phyloP scores from a whole-genome alignment of 2,113 vertebrate genomes.

The Trogon surrucura region DNA sequence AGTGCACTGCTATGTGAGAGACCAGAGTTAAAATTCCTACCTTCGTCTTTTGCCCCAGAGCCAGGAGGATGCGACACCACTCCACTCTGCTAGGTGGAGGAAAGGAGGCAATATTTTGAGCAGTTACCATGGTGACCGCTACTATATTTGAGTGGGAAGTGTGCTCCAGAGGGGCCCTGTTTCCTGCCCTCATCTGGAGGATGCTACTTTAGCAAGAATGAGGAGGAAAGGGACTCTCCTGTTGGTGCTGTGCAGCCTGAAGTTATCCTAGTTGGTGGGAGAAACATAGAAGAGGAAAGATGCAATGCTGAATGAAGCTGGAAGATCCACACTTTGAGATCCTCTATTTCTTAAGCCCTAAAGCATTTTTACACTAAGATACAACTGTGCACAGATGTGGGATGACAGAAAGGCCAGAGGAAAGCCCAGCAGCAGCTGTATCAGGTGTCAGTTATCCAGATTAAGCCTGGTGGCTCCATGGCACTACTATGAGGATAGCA shows the following conservation, averaged over 20 bases:
- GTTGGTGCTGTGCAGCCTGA: conserved; percentile 53
- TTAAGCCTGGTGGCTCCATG: not conserved
- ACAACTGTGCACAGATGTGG: not conserved
- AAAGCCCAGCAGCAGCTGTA: conserved; percentile 38
- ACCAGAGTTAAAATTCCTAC: conserved; percentile 52
- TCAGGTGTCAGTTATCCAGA: not conserved
- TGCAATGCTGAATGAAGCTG: conserved; percentile 28
- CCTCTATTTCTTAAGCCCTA: conserved; percentile 35
- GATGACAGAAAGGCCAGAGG: conserved; percentile 1
- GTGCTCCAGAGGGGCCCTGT: conserved; percentile 54
- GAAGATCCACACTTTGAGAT: conserved; percentile 35
- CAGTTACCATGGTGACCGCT: conserved; percentile 54
- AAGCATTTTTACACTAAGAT: conserved; percentile 17
- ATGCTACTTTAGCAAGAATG: conserved; percentile 52
- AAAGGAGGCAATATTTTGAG: conserved; percentile 65
- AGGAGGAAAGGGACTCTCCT: conserved; percentile 48
- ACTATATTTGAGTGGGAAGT: conserved; percentile 55
- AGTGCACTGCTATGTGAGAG: conserved; percentile 35
- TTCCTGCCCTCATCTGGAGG: conserved; percentile 50
- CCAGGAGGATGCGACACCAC: conserved; percentile 43
- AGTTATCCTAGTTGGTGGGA: conserved; percentile 44
- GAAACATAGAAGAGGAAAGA: conserved; percentile 58
- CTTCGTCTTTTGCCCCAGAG: conserved; percentile 63
- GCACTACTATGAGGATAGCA: not conserved
- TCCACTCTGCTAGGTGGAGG: conserved; percentile 64